Evolutionary conservation across 2,888 invertebrate species (phyloP).

Genomic region (Leptopterna dolabrata): DNA sequence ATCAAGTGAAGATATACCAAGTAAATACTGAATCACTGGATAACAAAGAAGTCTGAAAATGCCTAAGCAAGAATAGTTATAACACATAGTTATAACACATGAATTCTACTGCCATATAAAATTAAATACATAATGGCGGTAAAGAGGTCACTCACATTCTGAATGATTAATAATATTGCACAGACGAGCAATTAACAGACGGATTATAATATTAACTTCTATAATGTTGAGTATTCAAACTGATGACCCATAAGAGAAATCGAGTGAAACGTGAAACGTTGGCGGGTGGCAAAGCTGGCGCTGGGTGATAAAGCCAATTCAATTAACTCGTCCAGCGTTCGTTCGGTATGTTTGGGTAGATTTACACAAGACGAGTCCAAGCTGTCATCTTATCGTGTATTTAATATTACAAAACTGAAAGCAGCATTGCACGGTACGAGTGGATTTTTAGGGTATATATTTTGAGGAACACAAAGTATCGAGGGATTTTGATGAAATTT

Average conservation of each 20-base stretch:
- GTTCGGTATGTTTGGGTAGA: neutral
- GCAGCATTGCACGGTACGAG: no score
- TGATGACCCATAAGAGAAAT: neutral
- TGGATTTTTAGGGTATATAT: no score
- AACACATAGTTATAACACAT: neutral
- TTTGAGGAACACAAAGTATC: no score
- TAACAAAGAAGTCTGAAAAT: no score
- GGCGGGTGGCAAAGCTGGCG: neutral
- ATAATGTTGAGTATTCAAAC: neutral
- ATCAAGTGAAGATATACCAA: neutral
- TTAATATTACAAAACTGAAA: no score
- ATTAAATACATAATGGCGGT: neutral
- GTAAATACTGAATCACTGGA: no score
- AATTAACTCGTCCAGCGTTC: neutral
- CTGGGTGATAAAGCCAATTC: neutral
- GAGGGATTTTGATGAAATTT: no score
- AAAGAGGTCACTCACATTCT: neutral
- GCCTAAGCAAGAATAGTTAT: no score
- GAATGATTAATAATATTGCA: neutral
- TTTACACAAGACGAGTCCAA: neutral
- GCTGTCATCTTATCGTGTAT: no score
- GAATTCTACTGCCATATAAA: neutral
- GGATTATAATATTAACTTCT: neutral
- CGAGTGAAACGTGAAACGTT: neutral
- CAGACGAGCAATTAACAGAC: neutral